Percentiles rank a stretch among this genome's conserved stretches.
These are phyloP conservation scores for Ornithoptera priamus DNA, from an alignment of 2,888 invertebrate species.

Conservation along the genomic window DNA sequence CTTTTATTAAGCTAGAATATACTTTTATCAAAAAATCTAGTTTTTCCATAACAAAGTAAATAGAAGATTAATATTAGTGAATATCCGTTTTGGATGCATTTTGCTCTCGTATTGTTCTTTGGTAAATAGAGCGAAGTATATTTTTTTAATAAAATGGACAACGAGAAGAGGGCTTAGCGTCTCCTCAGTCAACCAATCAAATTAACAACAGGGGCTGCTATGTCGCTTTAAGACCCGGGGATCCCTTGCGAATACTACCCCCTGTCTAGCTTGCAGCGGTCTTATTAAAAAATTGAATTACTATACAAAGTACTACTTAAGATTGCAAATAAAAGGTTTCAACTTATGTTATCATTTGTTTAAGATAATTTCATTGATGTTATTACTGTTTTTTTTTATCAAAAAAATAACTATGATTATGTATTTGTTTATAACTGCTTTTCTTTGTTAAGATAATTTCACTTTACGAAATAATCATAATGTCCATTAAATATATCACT, in stretches of 20 bases:
- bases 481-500: no score
- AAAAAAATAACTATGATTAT: no score
- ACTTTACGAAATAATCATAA: no score
- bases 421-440: no score
- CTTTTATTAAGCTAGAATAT: no score
- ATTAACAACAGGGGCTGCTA: constrained; percentile 10
- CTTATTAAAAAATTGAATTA: constrained; percentile 4
- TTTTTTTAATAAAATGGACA: background rate
- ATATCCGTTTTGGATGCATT: no score
- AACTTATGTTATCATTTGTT: background rate
- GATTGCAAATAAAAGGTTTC: background rate
- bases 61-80: no score
- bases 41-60: no score
- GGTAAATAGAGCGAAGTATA: background rate
- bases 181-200: constrained; percentile 4
- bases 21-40: no score
- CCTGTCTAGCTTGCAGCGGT: background rate
- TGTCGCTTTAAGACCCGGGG: background rate
- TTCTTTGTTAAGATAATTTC: no score
- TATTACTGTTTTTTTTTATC: background rate
- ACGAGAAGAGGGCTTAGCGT: constrained; percentile 1
- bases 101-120: no score
- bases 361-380: background rate
- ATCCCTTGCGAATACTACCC: constrained; percentile 5
- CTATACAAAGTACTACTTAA: background rate